Evolutionary conservation across 2,888 invertebrate species (phyloP).

Genomic region (Amorpha juglandis): DNA sequence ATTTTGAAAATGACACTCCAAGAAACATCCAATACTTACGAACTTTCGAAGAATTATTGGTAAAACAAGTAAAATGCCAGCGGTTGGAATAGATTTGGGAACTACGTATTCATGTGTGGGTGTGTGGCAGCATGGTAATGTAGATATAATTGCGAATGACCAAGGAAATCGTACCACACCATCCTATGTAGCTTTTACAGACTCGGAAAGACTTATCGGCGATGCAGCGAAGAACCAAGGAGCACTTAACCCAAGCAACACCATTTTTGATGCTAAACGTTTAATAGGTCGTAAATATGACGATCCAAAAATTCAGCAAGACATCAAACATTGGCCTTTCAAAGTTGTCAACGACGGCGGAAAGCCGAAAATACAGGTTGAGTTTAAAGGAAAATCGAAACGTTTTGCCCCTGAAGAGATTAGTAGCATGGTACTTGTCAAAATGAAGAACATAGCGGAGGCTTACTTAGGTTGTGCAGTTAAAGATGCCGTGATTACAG

Average conservation of each 20-base stretch:
- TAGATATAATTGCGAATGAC: conserved; percentile 88
- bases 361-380: conserved; percentile 87
- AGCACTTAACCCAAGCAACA: conserved; percentile 89
- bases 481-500: conserved; percentile 90
- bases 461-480: conserved; percentile 87
- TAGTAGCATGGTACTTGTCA: conserved; percentile 86
- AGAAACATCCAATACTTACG: too few species aligned
- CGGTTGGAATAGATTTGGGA: conserved; percentile 82
- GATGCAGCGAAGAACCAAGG: conserved; percentile 89
- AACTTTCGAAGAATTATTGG: background rate
- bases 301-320: conserved; percentile 89
- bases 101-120: conserved; percentile 83
- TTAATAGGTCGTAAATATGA: conserved; percentile 91
- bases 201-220: conserved; percentile 85
- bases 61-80: conserved; percentile 57
- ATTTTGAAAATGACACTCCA: background rate
- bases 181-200: conserved; percentile 89
- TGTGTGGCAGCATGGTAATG: conserved; percentile 86
- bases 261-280: conserved; percentile 92
- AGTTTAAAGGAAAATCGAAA: conserved; percentile 86
- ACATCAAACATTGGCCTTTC: conserved; percentile 94
- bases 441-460: conserved; percentile 87
- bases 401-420: conserved; percentile 88
- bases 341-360: conserved; percentile 86
- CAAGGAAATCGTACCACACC: conserved; percentile 89